Evolutionary conservation across 1,140 invertebrate genomes (phyloP), one percentile per base, ranked within the genome.

Genomic region (Tetragnatha versicolor): DNA sequence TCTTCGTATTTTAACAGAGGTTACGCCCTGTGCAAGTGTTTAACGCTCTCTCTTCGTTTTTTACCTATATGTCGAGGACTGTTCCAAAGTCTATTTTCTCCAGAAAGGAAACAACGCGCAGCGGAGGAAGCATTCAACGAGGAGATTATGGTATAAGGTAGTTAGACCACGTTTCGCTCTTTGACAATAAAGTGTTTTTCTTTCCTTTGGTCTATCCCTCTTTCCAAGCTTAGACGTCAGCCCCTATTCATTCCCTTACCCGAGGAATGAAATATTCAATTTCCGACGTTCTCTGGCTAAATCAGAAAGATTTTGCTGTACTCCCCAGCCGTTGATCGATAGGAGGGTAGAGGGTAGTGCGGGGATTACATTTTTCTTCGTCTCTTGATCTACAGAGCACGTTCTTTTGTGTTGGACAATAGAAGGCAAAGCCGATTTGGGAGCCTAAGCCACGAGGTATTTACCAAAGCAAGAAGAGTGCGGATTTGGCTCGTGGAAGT

Each of bases 351-450:
- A 45, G 42, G n/a, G n/a, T n/a, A n/a, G n/a, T n/a, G n/a, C n/a
- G n/a, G n/a, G 20, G 37, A 65, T 65, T 65, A 42, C 61, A 65
- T 42, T 65, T 39, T 58, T 65, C 61, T 42, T 45, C 42, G 42
- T 68, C 65, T 68, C 31, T 47, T 68, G 65, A 68, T 68, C 45
- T 68, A 51, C 60, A 63, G 42, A 63, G 60, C 60, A 63, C 60
- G 60, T 63, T 25, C 60, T 37, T 42, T 63, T 63, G 65, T 68
- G 33, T 63, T 25, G 31, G 31, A 51, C 65, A 68, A 68, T 68
- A 33, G 65, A 51, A 31, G 42, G 65, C 27, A 68, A 68, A 68
- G 65, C 65, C 65, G 65, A 68, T 68, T 68, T 33, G n/a, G 33
- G 45, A 49, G 65, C 29, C 20, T 68, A 68, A 68, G 65, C 65